These are phyloP conservation scores for Oriolus oriolus DNA, from an alignment of 2,113 vertebrate genomes.

Conservation along the genomic window DNA sequence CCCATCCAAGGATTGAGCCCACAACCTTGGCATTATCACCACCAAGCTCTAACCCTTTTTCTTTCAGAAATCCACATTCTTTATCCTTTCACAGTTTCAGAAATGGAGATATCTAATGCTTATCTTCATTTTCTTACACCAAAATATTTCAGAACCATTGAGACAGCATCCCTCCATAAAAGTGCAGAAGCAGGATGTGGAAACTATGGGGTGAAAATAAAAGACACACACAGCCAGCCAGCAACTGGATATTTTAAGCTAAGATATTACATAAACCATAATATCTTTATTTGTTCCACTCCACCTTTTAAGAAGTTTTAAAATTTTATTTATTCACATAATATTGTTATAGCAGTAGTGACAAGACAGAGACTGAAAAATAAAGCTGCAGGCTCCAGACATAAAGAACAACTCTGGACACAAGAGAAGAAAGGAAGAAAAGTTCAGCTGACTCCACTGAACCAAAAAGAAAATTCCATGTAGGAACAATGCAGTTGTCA, in stretches of 20 bases:
- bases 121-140: not conserved
- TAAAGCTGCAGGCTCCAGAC: not conserved
- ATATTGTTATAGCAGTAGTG: not conserved
- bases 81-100: not conserved
- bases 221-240: not conserved
- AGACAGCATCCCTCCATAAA: not conserved
- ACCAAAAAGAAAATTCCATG: not conserved
- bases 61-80: not conserved
- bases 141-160: not conserved
- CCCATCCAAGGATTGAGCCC: not conserved
- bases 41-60: not conserved
- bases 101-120: not conserved
- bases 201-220: not conserved
- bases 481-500: not conserved
- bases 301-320: not conserved
- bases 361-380: not conserved
- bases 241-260: not conserved
- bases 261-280: not conserved
- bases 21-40: not conserved
- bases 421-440: not conserved
- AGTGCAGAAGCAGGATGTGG: not conserved
- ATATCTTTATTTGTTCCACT: not conserved
- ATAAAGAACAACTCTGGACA: not conserved
- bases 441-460: not conserved
- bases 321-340: not conserved